Evolutionary conservation across 2,888 invertebrate genomes (phyloP).

Genomic region (Xanthorhoe designata): DNA sequence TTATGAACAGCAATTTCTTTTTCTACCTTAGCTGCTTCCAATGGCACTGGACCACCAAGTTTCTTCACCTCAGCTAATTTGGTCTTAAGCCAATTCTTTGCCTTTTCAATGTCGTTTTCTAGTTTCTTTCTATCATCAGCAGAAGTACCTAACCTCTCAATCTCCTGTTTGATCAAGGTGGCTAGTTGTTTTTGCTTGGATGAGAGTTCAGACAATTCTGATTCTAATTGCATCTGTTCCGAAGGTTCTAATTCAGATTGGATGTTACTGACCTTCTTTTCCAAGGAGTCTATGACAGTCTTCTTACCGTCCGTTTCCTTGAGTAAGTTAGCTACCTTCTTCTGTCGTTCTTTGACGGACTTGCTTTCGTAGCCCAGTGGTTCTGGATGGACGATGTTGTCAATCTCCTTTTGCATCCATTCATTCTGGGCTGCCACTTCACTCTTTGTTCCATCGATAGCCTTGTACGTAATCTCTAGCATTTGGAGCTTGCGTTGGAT

Average conservation of each 20-base stretch:
- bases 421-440: slow-evolving; percentile 92
- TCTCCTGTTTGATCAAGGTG: slow-evolving; percentile 89
- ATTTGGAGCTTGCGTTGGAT: slow-evolving; percentile 94
- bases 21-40: slow-evolving; percentile 93
- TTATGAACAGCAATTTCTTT: slow-evolving; percentile 92
- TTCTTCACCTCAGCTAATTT: slow-evolving; percentile 92
- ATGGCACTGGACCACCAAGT: slow-evolving; percentile 90
- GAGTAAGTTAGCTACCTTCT: slow-evolving; percentile 89
- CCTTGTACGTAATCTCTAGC: slow-evolving; percentile 93
- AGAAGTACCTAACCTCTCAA: slow-evolving; percentile 89
- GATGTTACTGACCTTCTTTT: slow-evolving; percentile 93
- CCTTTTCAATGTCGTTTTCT: slow-evolving; percentile 91
- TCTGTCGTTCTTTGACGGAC: slow-evolving; percentile 90
- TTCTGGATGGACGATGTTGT: slow-evolving; percentile 87
- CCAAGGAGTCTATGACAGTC: slow-evolving; percentile 92
- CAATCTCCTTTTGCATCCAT: slow-evolving; percentile 92
- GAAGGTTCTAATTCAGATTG: slow-evolving; percentile 93
- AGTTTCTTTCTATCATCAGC: slow-evolving; percentile 91
- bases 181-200: slow-evolving; percentile 91
- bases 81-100: slow-evolving; percentile 92
- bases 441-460: slow-evolving; percentile 91
- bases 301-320: slow-evolving; percentile 95
- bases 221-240: slow-evolving; percentile 92
- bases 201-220: slow-evolving; percentile 89
- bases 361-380: slow-evolving; percentile 92